Base-by-base conservation (phyloP, 2,113 vertebrate species). In the Hypocryptadius cinnamomeus region DNA sequence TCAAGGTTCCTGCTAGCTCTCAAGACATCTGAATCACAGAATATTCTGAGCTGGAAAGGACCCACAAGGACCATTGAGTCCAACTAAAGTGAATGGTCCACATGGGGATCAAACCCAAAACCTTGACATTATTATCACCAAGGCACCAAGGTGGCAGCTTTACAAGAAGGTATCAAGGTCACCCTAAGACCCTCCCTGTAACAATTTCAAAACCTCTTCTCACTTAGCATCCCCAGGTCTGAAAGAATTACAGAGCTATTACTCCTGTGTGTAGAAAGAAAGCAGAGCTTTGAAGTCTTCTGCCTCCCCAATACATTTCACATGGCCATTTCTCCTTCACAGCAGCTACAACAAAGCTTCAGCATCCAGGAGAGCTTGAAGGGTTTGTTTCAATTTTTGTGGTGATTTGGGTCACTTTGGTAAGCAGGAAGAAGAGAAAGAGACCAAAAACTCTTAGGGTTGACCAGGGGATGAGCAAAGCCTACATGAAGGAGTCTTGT, bases 301-400 rank as follows among this genome's bases (percentile, higher is more conserved):
- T 15, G 3, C 33, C 37, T 80, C 10, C 15, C 21, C 25, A 30
- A 2, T 23, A 64, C 21, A 3, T 69, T 89, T 68, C 61, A 51
- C 27, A 12, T 5, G 1, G 0, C 5, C 6, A 0, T 40, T 85
- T 12, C 12, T 66, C 27, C 42, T 51, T 10, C 23, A 37, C 20
- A n/a, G 37, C 15, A 61, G 24, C 74, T 57, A 66, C 27, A 51
- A 60, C 15, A 76, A 51, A 1, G 1, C 35, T 54, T 79, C 39
- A 1, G 3, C 40, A 66, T 53, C 35, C 35, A 63, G n/a, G 59
- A 39, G 33, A 79, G 11, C 23, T 45, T 35, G 16, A 21, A 11
- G 21, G 13, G 8, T 11, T 15, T 8, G 1, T 22, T 79, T 25
- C 3, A 4, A 10, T 53, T 69, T 35, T 40, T 25, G 14, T 17